These are phyloP conservation scores for Oscheius sp. DNA, from an alignment of 2,888 invertebrate genomes.

Conservation along the genomic window DNA sequence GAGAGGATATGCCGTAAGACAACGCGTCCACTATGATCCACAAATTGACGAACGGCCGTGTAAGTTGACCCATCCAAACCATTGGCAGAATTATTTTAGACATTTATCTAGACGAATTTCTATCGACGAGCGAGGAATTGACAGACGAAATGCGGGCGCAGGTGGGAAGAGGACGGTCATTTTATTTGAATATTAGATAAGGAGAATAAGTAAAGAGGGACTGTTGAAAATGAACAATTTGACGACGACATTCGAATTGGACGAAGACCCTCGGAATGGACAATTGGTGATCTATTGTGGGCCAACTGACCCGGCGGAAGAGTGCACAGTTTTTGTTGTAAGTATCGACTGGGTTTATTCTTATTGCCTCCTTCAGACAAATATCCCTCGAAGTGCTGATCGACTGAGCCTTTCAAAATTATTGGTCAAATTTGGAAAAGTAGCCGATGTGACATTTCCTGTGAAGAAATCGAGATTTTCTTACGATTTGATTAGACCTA, in stretches of 20 bases:
- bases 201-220: not conserved
- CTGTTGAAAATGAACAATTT: conserved; percentile 24
- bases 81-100: not conserved
- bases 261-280: not conserved
- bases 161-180: no score
- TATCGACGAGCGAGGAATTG: no score
- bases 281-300: conserved; percentile 1
- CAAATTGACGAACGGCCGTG: no score
- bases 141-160: no score
- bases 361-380: conserved; percentile 15
- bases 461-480: not conserved
- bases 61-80: no score
- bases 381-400: conserved; percentile 21
- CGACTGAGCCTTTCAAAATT: not conserved
- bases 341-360: not conserved
- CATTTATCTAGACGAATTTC: not conserved
- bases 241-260: conserved; percentile 21
- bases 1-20: no score
- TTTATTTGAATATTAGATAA: not conserved
- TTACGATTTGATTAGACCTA: not conserved
- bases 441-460: conserved; percentile 25
- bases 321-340: conserved; percentile 27
- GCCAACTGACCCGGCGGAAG: not conserved
- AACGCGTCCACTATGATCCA: no score
- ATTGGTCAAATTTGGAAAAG: conserved; percentile 25